Conservation (phyloP, 2,888 invertebrate genomes). For the Drosophila sordidapex region DNA sequence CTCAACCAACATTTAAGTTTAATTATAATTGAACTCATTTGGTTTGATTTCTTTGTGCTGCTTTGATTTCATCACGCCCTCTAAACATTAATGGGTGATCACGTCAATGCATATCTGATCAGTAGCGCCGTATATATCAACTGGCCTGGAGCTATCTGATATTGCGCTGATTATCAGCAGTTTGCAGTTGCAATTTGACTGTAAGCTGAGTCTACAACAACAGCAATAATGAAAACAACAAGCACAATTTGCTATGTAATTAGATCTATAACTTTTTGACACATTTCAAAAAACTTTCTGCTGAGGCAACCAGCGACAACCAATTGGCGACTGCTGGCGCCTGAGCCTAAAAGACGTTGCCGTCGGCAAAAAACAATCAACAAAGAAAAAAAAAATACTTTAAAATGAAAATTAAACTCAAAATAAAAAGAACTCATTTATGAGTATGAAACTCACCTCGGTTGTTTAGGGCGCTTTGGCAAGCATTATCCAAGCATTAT, state of each 20-base stretch:
- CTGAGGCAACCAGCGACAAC: conserved; percentile 40
- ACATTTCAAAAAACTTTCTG: conserved; percentile 54
- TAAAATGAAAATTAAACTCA: conserved; percentile 5
- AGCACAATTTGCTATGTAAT: conserved; percentile 46
- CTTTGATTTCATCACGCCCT: conserved; percentile 7
- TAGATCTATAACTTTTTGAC: conserved; percentile 66
- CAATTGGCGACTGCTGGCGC: conserved; percentile 51
- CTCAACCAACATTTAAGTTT: neutral
- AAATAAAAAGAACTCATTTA: conserved; percentile 8
- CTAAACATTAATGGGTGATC: conserved; percentile 8
- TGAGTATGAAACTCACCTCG: conserved; percentile 54
- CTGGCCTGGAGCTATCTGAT: conserved; percentile 39
- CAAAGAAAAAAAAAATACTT: conserved; percentile 9
- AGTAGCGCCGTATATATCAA: conserved; percentile 42
- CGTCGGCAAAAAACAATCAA: conserved; percentile 59
- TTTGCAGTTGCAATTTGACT: conserved; percentile 45
- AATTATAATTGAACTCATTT: neutral
- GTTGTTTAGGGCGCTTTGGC: conserved; percentile 46
- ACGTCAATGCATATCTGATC: conserved; percentile 11
- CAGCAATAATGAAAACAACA: conserved; percentile 20
- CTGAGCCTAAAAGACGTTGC: conserved; percentile 69
- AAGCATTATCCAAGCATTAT: conserved; percentile 77
- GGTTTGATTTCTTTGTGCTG: neutral
- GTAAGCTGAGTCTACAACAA: conserved; percentile 46
- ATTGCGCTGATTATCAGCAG: conserved; percentile 55